Evolutionary conservation across 2,888 invertebrate genomes (phyloP).

Genomic region (Holacanthella duospinosa): DNA sequence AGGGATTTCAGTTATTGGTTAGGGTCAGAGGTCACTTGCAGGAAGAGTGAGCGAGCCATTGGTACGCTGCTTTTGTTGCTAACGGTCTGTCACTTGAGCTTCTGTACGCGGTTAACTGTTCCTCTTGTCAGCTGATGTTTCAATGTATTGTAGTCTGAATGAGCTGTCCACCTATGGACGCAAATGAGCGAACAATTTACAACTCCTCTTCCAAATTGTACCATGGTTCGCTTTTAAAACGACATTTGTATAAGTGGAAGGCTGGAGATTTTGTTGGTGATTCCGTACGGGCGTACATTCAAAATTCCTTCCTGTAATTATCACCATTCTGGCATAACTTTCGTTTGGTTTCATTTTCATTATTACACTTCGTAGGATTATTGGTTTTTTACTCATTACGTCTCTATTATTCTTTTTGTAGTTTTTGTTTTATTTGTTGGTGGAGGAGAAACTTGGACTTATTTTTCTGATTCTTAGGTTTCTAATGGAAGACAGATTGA

Average conservation of each 20-base stretch:
- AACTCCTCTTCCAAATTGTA: no score
- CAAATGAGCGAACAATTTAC: no score
- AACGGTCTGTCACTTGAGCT: background rate
- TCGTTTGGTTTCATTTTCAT: no score
- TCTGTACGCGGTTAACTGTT: background rate
- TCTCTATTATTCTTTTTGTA: background rate
- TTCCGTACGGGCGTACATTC: no score
- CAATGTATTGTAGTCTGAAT: no score
- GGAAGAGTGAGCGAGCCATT: background rate
- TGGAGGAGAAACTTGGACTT: slow-evolving; percentile 1
- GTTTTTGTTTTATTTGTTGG: background rate
- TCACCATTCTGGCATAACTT: no score
- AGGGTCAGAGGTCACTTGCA: no score
- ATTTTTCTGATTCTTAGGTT: slow-evolving; percentile 4
- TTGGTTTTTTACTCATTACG: no score
- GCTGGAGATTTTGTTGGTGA: no score
- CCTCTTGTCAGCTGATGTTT: background rate
- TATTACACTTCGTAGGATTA: background rate
- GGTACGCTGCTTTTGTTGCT: background rate
- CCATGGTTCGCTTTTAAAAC: no score
- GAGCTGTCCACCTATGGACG: background rate
- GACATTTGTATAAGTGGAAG: no score
- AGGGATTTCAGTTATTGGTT: slow-evolving; percentile 15
- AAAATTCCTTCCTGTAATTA: no score
- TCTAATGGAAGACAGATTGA: background rate